These are phyloP conservation scores for Aphidoletes aphidimyza DNA, from an alignment of 2,888 invertebrate species.

Conservation along the genomic window DNA sequence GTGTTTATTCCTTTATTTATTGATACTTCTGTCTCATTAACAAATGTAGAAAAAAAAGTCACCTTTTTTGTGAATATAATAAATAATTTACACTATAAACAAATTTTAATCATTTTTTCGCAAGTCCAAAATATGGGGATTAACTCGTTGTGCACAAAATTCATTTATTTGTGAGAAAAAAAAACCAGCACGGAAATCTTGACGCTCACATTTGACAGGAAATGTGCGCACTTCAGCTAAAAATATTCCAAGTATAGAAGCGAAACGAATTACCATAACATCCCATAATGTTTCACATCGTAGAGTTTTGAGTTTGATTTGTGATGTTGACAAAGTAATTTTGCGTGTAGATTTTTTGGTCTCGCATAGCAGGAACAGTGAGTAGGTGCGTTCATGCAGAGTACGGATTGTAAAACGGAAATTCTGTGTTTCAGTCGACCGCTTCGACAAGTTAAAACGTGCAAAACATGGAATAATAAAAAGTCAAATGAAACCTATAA, in stretches of 20 bases:
- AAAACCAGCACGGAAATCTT: neutral
- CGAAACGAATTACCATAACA: neutral
- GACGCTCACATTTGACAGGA: neutral
- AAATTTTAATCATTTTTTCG: too few relatives aligned
- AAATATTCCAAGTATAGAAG: neutral
- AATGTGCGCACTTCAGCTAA: neutral
- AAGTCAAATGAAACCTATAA: neutral
- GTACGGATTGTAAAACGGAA: conserved; percentile 45
- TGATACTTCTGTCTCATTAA: too few relatives aligned
- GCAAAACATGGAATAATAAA: too few relatives aligned
- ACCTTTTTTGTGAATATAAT: too few relatives aligned
- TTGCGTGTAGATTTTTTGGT: conserved; percentile 6
- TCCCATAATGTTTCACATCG: neutral
- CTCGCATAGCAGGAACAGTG: conserved; percentile 26
- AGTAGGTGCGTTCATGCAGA: neutral
- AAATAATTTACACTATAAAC: too few relatives aligned
- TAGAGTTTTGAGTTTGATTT: neutral
- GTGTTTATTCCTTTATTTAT: too few relatives aligned
- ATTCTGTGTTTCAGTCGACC: conserved; percentile 52
- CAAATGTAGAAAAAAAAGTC: too few relatives aligned
- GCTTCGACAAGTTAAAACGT: neutral
- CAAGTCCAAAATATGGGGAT: too few relatives aligned
- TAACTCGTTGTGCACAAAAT: too few relatives aligned
- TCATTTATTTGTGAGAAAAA: neutral
- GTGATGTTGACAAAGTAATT: conserved; percentile 10